Evolutionary conservation across 1,140 invertebrate genomes (phyloP).

Genomic region (Orius laevigatus): DNA sequence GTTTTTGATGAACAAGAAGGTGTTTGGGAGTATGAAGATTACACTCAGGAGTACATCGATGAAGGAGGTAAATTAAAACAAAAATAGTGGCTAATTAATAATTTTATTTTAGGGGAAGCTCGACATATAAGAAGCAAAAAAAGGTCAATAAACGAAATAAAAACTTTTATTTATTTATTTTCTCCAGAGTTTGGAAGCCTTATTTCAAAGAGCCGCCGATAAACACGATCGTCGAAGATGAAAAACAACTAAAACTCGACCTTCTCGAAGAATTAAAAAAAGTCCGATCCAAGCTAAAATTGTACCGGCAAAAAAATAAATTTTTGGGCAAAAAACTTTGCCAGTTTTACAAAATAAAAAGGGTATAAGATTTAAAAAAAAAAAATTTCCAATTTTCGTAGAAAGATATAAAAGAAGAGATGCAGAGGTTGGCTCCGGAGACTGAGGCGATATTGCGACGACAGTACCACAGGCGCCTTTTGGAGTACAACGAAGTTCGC

Average conservation of each 20-base stretch:
- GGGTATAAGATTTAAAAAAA: background rate
- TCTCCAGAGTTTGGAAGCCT: too few species aligned
- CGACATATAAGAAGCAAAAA: too few species aligned
- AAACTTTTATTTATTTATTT: too few species aligned
- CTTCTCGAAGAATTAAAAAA: background rate
- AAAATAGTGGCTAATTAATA: too few species aligned
- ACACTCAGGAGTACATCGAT: too few species aligned
- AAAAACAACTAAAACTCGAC: background rate
- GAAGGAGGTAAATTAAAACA: too few species aligned
- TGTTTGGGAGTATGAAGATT: too few species aligned
- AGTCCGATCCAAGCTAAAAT: background rate
- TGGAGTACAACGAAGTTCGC: background rate
- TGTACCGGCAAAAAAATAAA: background rate
- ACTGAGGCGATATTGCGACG: background rate
- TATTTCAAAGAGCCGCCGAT: too few species aligned
- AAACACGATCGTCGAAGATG: background rate
- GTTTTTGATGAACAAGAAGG: too few species aligned
- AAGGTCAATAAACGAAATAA: too few species aligned
- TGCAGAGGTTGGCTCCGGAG: background rate
- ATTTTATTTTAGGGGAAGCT: too few species aligned
- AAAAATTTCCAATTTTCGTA: background rate
- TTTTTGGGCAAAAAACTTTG: background rate
- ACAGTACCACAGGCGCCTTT: background rate
- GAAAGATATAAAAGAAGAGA: background rate
- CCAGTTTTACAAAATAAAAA: background rate